A percentile compares a stretch with the other conserved stretches of the same genome.
phyloP scores from a whole-genome alignment of 2,888 invertebrate species.

The Gymnocheta viridis region DNA sequence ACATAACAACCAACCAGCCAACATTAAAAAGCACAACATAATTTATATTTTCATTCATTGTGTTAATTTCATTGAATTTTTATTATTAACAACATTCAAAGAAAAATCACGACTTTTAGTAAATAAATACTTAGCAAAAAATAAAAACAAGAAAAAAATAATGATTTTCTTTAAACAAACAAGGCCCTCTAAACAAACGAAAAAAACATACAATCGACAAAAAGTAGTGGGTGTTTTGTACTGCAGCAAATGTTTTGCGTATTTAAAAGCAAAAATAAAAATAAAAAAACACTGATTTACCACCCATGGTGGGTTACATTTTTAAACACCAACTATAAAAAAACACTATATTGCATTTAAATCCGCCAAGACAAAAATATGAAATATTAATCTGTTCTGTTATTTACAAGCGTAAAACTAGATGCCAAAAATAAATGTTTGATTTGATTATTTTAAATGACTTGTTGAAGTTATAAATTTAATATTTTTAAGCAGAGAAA shows the following conservation, averaged over 20 bases:
- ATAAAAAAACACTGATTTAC: constrained; percentile 51
- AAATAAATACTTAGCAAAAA: constrained; percentile 32
- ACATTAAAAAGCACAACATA: constrained; percentile 49
- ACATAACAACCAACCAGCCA: constrained; percentile 56
- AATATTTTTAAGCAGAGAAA: no score
- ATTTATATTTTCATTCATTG: constrained; percentile 70
- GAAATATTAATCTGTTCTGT: constrained; percentile 40
- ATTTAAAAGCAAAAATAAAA: constrained; percentile 10
- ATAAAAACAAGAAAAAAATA: constrained; percentile 14
- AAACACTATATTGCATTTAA: constrained; percentile 39
- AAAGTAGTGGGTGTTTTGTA: constrained; percentile 58
- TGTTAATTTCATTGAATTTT: constrained; percentile 68
- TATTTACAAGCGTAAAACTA: constrained; percentile 67
- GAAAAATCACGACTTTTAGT: constrained; percentile 64
- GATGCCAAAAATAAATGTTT: constrained; percentile 63
- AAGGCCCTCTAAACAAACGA: constrained; percentile 33
- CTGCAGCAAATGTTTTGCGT: constrained; percentile 50
- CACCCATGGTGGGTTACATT: constrained; percentile 63
- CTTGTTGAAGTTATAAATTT: constrained; percentile 62
- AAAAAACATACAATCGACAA: background rate
- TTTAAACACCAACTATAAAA: constrained; percentile 29
- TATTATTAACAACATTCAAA: constrained; percentile 42
- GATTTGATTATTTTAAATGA: constrained; percentile 66
- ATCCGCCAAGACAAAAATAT: constrained; percentile 28
- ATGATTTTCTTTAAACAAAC: constrained; percentile 57